Percentiles rank a stretch among this genome's conserved stretches.
Conservation (phyloP, 2,113 vertebrate genomes). For the Ceyx melanurus region DNA sequence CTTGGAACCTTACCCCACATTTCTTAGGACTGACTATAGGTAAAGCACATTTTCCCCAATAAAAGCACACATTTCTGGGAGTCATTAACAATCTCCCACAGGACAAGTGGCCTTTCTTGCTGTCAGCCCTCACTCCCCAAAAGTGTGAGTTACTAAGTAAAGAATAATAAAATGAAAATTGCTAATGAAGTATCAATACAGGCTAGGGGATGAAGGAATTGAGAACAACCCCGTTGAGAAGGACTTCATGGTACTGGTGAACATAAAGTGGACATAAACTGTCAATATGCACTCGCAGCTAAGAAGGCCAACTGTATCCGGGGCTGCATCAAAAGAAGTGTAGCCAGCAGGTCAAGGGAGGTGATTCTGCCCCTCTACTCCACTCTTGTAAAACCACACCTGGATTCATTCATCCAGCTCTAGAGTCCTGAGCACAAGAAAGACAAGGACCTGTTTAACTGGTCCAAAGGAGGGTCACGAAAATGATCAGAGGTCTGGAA, state of each 20-base stretch:
- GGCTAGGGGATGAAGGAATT: not conserved
- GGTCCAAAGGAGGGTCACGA: not conserved
- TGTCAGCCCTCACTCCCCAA: not conserved
- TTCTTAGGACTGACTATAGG: slow-evolving; percentile 61
- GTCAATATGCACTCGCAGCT: not conserved
- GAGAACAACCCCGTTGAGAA: not conserved
- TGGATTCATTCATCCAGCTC: not conserved
- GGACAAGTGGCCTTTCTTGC: slow-evolving; percentile 19
- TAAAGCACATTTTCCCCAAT: slow-evolving; percentile 42
- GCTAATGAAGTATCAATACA: not conserved
- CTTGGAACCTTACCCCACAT: slow-evolving; percentile 62
- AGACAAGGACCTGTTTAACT: not conserved
- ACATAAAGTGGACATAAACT: not conserved
- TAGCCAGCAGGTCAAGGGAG: accelerated
- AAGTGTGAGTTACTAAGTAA: not conserved
- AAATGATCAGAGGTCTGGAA: not conserved
- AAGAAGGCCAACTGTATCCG: not conserved
- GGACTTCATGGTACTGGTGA: too few species aligned
- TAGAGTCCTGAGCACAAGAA: not conserved
- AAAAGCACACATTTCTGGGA: slow-evolving; percentile 17
- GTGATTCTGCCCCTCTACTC: not conserved
- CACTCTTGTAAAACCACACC: not conserved
- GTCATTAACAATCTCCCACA: slow-evolving; percentile 3
- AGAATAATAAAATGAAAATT: not conserved
- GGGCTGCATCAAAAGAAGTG: accelerated